Percentiles rank a stretch among this genome's conserved stretches.
phyloP scores from a whole-genome alignment of 2,113 vertebrate species.

The Prionailurus viverrinus region DNA sequence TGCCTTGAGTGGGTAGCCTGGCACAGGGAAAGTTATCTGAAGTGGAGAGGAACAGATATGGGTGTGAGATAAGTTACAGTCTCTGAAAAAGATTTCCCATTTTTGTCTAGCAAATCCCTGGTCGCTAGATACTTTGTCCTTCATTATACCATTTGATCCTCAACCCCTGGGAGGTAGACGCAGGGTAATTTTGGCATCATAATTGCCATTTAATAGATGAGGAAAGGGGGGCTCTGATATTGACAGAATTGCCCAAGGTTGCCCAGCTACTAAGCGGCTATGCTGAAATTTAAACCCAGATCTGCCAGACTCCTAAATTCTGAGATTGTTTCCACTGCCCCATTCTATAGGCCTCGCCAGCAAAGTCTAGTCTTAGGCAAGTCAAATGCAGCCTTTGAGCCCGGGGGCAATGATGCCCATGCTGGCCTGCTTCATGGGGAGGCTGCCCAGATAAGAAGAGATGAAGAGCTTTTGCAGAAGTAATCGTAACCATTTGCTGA shows the following conservation, averaged over 20 bases:
- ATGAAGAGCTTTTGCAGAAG: background rate
- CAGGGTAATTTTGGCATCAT: background rate
- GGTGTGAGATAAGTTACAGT: background rate
- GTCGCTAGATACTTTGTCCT: background rate
- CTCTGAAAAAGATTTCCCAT: background rate
- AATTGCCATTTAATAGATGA: background rate
- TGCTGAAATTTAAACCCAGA: slow-evolving; percentile 6
- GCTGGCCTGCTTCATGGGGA: background rate
- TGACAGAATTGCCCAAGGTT: background rate
- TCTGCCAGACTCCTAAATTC: background rate
- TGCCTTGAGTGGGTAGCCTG: background rate
- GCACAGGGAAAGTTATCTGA: background rate
- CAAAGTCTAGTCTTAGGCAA: background rate
- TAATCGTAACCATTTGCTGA: background rate
- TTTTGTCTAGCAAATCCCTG: background rate
- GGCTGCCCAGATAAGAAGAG: background rate
- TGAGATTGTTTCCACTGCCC: background rate
- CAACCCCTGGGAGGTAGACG: background rate
- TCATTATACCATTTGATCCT: slow-evolving; percentile 1
- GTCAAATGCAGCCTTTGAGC: background rate
- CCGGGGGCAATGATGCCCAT: background rate
- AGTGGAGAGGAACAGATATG: background rate
- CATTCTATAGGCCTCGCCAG: background rate
- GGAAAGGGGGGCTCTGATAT: slow-evolving; percentile 16
- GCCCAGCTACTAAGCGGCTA: background rate